Percentiles rank a stretch among this genome's conserved stretches.
These are phyloP conservation scores for Phoenicopterus ruber DNA, from an alignment of 2,113 vertebrate genomes.

Conservation along the genomic window DNA sequence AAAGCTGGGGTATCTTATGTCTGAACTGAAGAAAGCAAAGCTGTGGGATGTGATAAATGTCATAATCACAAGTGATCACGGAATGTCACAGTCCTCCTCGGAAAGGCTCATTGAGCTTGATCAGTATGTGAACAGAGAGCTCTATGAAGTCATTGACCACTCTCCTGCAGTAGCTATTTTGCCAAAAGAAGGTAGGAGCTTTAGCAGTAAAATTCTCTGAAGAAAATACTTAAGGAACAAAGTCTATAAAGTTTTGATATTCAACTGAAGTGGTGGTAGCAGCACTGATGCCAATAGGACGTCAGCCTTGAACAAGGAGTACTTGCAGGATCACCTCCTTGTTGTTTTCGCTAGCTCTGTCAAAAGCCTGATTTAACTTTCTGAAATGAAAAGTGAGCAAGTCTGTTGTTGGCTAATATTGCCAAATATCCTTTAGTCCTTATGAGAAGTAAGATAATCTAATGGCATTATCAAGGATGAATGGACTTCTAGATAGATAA, in stretches of 20 bases:
- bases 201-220: neutral
- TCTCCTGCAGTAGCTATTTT: slow-evolving; percentile 86
- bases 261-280: neutral
- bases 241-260: neutral
- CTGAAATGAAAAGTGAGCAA: neutral
- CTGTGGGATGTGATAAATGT: slow-evolving; percentile 82
- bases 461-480: neutral
- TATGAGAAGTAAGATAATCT: neutral
- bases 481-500: neutral
- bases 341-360: neutral
- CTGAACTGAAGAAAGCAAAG: slow-evolving; percentile 77
- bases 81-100: slow-evolving; percentile 84
- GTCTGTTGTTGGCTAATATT: neutral
- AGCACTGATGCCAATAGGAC: neutral
- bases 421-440: neutral
- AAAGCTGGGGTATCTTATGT: slow-evolving; percentile 86
- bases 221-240: neutral
- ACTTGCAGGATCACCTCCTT: neutral
- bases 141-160: slow-evolving; percentile 83
- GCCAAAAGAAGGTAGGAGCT: slow-evolving; percentile 83
- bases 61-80: slow-evolving; percentile 90
- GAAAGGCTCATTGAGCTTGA: slow-evolving; percentile 88
- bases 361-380: neutral
- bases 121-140: slow-evolving; percentile 78
- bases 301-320: neutral